A percentile compares a stretch with the other conserved stretches of the same genome.
Conservation (phyloP, 2,888 invertebrate genomes). For the Zele albiditarsus region DNA sequence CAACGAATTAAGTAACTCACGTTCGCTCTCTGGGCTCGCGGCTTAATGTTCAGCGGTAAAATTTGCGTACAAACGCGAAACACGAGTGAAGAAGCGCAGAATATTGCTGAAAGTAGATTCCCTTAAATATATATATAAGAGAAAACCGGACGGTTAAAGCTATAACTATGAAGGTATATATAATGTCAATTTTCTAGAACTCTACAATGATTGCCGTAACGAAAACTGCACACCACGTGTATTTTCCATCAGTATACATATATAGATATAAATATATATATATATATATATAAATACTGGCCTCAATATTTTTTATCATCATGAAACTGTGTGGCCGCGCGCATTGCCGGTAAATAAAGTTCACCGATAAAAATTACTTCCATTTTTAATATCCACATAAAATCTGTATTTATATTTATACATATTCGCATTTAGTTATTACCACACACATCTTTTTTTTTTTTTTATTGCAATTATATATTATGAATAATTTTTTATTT, state of each 20-base stretch:
- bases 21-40: slow-evolving; percentile 36
- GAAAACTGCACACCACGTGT: slow-evolving; percentile 47
- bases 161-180: slow-evolving; percentile 46
- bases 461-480: not conserved
- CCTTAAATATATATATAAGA: not conserved
- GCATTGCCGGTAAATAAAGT: not conserved
- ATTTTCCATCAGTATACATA: slow-evolving; percentile 5
- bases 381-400: slow-evolving; percentile 9
- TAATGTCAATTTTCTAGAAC: slow-evolving; percentile 53
- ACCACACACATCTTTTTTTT: not conserved
- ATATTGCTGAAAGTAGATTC: slow-evolving; percentile 6
- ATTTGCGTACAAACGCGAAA: slow-evolving; percentile 42
- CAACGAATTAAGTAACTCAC: slow-evolving; percentile 50
- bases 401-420: not conserved
- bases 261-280: slow-evolving; percentile 24
- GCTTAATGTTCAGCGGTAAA: slow-evolving; percentile 48
- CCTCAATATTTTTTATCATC: slow-evolving; percentile 8
- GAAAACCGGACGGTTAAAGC: slow-evolving; percentile 19
- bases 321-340: not conserved
- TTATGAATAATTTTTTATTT: not conserved
- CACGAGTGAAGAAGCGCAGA: slow-evolving; percentile 2
- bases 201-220: slow-evolving; percentile 55
- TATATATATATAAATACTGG: slow-evolving; percentile 19
- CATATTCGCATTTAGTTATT: slow-evolving; percentile 5
- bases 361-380: not conserved